Conservation (phyloP, 2,888 invertebrate genomes). For the Ganaspis brasiliensis region DNA sequence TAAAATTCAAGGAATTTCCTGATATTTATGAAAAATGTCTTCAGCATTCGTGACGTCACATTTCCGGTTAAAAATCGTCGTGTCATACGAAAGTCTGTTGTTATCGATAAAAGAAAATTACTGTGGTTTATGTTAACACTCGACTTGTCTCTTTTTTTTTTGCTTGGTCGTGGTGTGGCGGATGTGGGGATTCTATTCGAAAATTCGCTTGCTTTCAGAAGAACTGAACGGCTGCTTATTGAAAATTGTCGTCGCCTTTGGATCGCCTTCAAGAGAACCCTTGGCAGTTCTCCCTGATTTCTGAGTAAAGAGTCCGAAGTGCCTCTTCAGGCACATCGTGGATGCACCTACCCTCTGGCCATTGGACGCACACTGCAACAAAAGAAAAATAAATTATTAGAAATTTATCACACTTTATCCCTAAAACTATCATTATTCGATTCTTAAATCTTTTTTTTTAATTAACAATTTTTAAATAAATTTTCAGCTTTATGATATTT, state of each 20-base stretch:
- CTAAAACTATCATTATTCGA: background rate
- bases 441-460: background rate
- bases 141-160: constrained; percentile 60
- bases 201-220: constrained; percentile 47
- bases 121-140: constrained; percentile 36
- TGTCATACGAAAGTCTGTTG: constrained; percentile 22
- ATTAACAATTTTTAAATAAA: background rate
- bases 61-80: constrained; percentile 34
- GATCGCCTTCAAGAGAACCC: constrained; percentile 77
- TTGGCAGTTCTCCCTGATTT: constrained; percentile 77
- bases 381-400: constrained; percentile 69
- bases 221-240: constrained; percentile 57
- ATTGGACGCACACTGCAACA: constrained; percentile 94
- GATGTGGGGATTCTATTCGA: constrained; percentile 65
- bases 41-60: constrained; percentile 14
- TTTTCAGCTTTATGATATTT: too few species aligned
- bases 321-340: constrained; percentile 78
- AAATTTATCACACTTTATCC: background rate
- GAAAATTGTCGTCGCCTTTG: constrained; percentile 70
- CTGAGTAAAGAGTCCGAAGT: constrained; percentile 77
- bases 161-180: constrained; percentile 80
- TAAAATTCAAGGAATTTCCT: too few species aligned
- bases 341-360: constrained; percentile 91
- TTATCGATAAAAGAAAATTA: constrained; percentile 42
- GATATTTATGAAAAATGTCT: background rate